Percentiles rank a stretch among this genome's conserved stretches.
Evolutionary conservation across 2,888 invertebrate genomes (phyloP).

Genomic region (Homarus gammarus): DNA sequence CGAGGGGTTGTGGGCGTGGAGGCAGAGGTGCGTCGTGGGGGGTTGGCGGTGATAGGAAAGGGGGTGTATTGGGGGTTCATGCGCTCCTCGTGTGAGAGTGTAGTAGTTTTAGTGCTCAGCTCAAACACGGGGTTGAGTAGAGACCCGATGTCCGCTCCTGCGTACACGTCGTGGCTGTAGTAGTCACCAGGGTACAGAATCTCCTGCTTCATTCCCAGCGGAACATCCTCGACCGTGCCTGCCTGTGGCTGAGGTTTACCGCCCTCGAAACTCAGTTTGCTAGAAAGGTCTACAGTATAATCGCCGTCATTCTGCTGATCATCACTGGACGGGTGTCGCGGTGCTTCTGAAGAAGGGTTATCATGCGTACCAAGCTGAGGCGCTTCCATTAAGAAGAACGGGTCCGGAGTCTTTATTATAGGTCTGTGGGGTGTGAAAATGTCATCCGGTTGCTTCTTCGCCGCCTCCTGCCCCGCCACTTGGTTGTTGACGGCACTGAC

Average conservation of each 20-base stretch:
- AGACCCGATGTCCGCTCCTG: constrained; percentile 32
- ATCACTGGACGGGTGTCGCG: background rate
- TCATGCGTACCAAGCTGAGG: constrained; percentile 46
- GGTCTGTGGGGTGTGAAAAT: constrained; percentile 27
- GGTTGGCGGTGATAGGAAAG: constrained; percentile 74
- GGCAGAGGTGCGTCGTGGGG: constrained; percentile 47
- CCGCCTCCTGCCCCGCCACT: background rate
- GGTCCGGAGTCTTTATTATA: constrained; percentile 50
- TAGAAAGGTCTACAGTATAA: constrained; percentile 46
- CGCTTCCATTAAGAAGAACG: constrained; percentile 69
- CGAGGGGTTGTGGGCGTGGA: background rate
- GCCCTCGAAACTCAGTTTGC: constrained; percentile 25
- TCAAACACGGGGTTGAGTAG: constrained; percentile 66
- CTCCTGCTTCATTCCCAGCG: constrained; percentile 29
- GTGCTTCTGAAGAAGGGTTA: background rate
- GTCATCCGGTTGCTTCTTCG: background rate
- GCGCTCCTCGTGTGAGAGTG: constrained; percentile 56
- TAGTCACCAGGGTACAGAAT: constrained; percentile 48
- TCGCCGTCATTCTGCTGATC: background rate
- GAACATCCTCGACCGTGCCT: constrained; percentile 57
- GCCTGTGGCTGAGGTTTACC: background rate
- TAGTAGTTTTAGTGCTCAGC: constrained; percentile 46
- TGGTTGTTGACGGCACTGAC: constrained; percentile 8
- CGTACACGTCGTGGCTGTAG: constrained; percentile 44
- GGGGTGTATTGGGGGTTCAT: constrained; percentile 73